Conservation (phyloP, 2,113 vertebrate genomes). For the Vulpes vulpes region DNA sequence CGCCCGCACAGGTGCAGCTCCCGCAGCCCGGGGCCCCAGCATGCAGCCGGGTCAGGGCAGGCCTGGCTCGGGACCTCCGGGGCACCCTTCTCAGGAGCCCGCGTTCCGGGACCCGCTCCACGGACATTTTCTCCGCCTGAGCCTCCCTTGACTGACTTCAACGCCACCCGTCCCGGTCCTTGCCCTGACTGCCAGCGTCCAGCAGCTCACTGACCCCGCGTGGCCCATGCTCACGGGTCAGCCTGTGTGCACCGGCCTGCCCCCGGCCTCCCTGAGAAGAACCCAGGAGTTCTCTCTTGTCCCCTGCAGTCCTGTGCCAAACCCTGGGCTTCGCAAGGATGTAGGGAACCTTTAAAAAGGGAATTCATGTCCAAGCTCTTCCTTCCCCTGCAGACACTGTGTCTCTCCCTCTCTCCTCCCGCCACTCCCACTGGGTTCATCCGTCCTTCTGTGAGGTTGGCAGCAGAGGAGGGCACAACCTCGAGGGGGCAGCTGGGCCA, state of each 20-base stretch:
- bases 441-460: background rate
- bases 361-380: background rate
- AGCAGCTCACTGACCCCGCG: background rate
- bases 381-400: background rate
- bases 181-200: background rate
- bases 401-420: background rate
- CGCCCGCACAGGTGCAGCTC: background rate
- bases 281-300: background rate
- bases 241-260: background rate
- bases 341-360: background rate
- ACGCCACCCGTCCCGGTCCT: fast-evolving
- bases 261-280: background rate
- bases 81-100: background rate
- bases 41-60: background rate
- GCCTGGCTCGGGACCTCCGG: background rate
- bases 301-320: background rate
- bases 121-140: background rate
- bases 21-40: background rate
- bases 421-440: background rate
- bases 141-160: background rate
- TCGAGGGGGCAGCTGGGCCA: background rate
- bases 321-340: background rate
- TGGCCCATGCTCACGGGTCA: fast-evolving
- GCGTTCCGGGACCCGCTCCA: background rate
- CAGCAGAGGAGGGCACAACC: background rate